Base-by-base conservation (phyloP, 2,888 invertebrate species). In the Alloscopus bannaensis region DNA sequence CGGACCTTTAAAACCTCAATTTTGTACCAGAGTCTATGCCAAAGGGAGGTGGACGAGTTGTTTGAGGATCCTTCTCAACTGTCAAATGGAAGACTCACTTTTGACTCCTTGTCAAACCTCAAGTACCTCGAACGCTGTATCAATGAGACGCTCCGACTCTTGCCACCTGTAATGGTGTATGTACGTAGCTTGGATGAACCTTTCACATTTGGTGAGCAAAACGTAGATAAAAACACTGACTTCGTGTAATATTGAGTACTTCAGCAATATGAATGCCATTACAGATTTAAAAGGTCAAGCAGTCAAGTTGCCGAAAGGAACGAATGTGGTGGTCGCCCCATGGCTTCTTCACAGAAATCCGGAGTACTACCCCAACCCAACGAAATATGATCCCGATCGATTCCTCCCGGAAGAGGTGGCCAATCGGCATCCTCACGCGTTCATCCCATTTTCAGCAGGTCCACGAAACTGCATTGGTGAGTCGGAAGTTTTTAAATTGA, bases 381-480 rank as follows among this genome's bases (percentile, higher is more conserved):
- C 1, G 18, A 8, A 29, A 28, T 57, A 28, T 16, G 57, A 57
- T 26, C 57, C 57, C 1, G 57, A 57, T 28, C 20, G 57, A 28
- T 29, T 28, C 28, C 26, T 57, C 2, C 26, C 57, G 1, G 57
- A 57, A 24, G 29, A 57, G 16, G 20, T 20, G 4, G 28, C 26
- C 26, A 57, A 57, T 3, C 11, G 57, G 3, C 57, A 26, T 26
- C 16, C 57, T 1, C 28, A 57, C n/a, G 26, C 57, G 11, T 57
- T 24, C 18, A 2, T 57, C 2, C 26, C 57, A 26, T 57, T 57
- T 13, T 13, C 28, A 6, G 4, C 29, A 1, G 57, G 57, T n/a
- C 26, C 29, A 3, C 13, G 28, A 20, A 57, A 57, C 16, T 57
- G 57, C 28, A 24, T 57, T 50, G 50, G 50, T 50, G 18, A n/a